Evolutionary conservation across 2,113 vertebrate genomes (phyloP), one percentile per base, ranked within the genome.

Genomic region (Pterophyllum scalare): DNA sequence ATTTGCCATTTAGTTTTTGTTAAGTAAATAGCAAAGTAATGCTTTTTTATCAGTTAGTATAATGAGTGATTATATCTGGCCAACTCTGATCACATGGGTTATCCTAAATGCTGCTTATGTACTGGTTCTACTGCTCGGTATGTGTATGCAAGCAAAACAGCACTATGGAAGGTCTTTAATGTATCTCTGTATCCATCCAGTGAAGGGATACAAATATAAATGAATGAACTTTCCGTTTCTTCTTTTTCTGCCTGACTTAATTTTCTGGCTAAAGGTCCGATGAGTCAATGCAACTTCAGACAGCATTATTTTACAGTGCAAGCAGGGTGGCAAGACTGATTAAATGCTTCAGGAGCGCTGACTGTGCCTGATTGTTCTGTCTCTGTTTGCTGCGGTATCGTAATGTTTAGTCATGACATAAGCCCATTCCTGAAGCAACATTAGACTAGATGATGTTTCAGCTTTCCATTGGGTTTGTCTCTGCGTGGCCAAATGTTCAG

Each of bases 211-310:
- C 31, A 72, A 28, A 72, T 52, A 72, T 52, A 19, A n/a, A 72
- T 72, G 67, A 52, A 72, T 31, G 31, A 77, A 46, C 43, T 46
- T 70, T 81, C 67, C 61, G 46, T 77, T 43, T 22, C 46, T 62
- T 54, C 43, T 57, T 40, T 61, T 5, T 40, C 38, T 77, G 35
- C 70, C 35, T 79, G 67, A 46, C 79, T 35, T 28, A 38, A 59
- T 49, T 17, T 75, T 76, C 4, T 83, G 15, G 65, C 49, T 64
- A 12, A 26, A 82, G 58, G 75, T 28, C 22, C 15, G 20, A 14
- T 46, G 74, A 81, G 84, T 81, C 79, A 70, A 56, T 2, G 72
- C 56, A 81, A 83, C 77, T 14, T 70, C 22, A 80, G 35, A 84
- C 65, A 59, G 78, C 65, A 65, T 52, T 56, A 59, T 67, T 67